Base-by-base conservation (phyloP, 2,113 vertebrate genomes). In the Toxotes jaculatrix region DNA sequence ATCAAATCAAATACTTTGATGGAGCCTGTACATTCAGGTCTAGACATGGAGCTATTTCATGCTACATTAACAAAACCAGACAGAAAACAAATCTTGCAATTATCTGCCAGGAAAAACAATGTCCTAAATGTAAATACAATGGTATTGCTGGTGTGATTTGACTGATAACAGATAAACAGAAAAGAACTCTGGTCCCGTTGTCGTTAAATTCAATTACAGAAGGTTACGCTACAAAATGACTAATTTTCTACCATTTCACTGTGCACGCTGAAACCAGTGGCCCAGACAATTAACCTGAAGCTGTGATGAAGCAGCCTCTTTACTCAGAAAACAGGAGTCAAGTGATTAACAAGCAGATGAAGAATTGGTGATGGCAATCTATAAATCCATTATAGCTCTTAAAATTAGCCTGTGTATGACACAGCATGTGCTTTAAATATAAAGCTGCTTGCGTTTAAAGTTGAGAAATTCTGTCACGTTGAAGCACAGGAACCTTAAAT, bases 161-260 rank as follows among this genome's bases (percentile, higher is more conserved):
- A 66, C 42, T 8, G 78, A 79, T 76, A 79, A 66, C 40, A 57
- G 42, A 77, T 60, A 9, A 85, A 66, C 23, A 32, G 16, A 45
- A 61, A 47, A n/a, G 55, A 68, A 56, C 61, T 42, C 40, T 80
- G 9, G 13, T 31, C 63, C 4, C 17, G 36, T 59, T 62, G 16
- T 72, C 11, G 3, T 62, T 71, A 43, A 88, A 82, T 87, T 80
- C 17, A 89, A 88, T 88, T 84, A 85, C 14, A 59, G 13, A 68
- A 43, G 1, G 42, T 74, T 43, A 84, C 5, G 49, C 63, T 72
- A 14, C 62, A 73, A 79, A 79, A 71, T 61, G 4, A 83, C 12
- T 9, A 7, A 78, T 81, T 84, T 80, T 56, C 56, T 73, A 66
- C 40, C 38, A 60, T 87, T 88, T 87, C 23, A 36, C 23, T 51